A percentile compares a stretch with the other conserved stretches of the same genome.
These are phyloP conservation scores for Drosophila mimetica DNA, from an alignment of 2,888 invertebrate genomes.

Conservation along the genomic window DNA sequence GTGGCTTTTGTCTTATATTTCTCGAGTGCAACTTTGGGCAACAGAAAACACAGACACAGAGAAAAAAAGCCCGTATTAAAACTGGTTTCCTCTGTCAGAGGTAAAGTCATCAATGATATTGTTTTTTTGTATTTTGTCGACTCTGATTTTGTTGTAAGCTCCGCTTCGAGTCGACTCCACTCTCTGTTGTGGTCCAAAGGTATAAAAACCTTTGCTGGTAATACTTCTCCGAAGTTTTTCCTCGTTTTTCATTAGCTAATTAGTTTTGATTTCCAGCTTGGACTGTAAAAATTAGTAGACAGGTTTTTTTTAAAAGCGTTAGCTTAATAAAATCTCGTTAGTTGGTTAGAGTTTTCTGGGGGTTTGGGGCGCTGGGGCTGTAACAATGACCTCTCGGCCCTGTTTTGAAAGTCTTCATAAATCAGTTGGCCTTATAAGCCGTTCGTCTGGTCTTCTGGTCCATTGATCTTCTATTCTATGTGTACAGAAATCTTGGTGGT, in stretches of 20 bases:
- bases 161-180: slow-evolving; percentile 20
- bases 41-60: slow-evolving; percentile 16
- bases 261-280: slow-evolving; percentile 36
- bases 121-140: slow-evolving; percentile 46
- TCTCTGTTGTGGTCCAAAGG: slow-evolving; percentile 29
- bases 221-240: slow-evolving; percentile 18
- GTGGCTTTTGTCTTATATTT: slow-evolving; percentile 59
- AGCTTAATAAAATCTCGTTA: slow-evolving; percentile 6
- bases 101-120: slow-evolving; percentile 63
- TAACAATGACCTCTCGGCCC: slow-evolving; percentile 39
- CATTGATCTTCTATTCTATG: slow-evolving; percentile 41
- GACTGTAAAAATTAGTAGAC: slow-evolving; percentile 24
- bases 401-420: slow-evolving; percentile 47
- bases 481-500: slow-evolving; percentile 17
- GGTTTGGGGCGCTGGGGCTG: slow-evolving; percentile 10
- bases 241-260: slow-evolving; percentile 44
- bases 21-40: slow-evolving; percentile 58
- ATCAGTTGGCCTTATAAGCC: slow-evolving; percentile 20
- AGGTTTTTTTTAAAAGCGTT: slow-evolving; percentile 16
- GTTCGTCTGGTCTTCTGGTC: slow-evolving; percentile 33
- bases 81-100: slow-evolving; percentile 57
- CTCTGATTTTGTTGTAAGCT: slow-evolving; percentile 42
- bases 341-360: slow-evolving; percentile 6
- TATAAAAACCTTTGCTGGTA: slow-evolving; percentile 14
- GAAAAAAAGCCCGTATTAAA: slow-evolving; percentile 47